A percentile compares a stretch with the other conserved stretches of the same genome.
Evolutionary conservation across 2,888 invertebrate species (phyloP).

Genomic region (Orchesella flavescens): DNA sequence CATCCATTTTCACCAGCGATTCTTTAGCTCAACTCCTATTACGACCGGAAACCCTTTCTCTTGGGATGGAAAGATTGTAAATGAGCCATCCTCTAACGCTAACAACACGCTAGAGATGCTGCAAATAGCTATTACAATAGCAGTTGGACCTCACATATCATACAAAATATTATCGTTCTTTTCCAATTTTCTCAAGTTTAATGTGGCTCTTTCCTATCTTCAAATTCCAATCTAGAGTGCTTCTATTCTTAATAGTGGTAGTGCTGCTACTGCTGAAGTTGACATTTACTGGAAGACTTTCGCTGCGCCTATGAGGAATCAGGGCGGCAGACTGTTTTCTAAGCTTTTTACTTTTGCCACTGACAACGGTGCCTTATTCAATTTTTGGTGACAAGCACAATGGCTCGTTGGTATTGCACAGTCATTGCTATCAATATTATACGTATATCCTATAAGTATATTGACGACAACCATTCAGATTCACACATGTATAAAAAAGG

Average conservation of each 20-base stretch:
- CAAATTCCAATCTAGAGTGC: slow-evolving; percentile 4
- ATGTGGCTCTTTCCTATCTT: slow-evolving; percentile 16
- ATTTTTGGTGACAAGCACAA: slow-evolving; percentile 47
- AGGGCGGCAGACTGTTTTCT: background rate
- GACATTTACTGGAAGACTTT: slow-evolving; percentile 8
- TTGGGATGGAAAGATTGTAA: slow-evolving; percentile 42
- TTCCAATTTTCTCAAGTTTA: slow-evolving; percentile 33
- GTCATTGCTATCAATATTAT: slow-evolving; percentile 31
- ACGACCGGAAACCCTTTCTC: slow-evolving; percentile 50
- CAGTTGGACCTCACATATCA: slow-evolving; percentile 24
- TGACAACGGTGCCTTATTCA: slow-evolving; percentile 8
- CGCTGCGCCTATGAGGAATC: background rate
- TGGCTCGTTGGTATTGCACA: slow-evolving; percentile 26
- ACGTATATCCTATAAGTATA: slow-evolving; percentile 19
- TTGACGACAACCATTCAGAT: slow-evolving; percentile 12
- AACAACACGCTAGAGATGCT: background rate
- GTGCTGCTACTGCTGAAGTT: background rate
- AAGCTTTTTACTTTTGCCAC: background rate
- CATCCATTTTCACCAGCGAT: slow-evolving; percentile 32
- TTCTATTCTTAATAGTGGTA: background rate
- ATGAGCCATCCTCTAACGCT: slow-evolving; percentile 26
- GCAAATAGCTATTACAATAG: slow-evolving; percentile 8
- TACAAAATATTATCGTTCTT: slow-evolving; percentile 42
- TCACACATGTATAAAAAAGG: slow-evolving; percentile 27
- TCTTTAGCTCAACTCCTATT: slow-evolving; percentile 5